Evolutionary conservation across 2,888 invertebrate species (phyloP), one percentile per base, ranked within the genome.

Genomic region (Bombylius discolor): DNA sequence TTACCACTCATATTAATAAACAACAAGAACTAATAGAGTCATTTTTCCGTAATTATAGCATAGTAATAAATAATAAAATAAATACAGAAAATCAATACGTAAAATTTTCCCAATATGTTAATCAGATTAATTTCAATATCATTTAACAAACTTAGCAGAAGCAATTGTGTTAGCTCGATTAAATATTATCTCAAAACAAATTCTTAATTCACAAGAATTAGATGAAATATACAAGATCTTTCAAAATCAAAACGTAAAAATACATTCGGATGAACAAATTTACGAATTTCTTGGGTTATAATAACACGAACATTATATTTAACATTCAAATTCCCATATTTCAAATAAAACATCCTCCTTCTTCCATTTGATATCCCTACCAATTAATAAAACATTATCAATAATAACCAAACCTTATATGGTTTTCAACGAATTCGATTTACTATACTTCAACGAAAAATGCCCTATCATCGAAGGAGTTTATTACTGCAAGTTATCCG

Each of bases 111-210:
- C 51, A 51, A 5, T 51, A 51, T 14, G 8, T 51, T 36, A 51
- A 51, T 31, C 34, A 39, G 31, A 51, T 51, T 12, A 51, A 36
- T 39, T 51, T 51, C 23, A 51, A 51, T 31, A 51, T 42, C 42
- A 51, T 31, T 42, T 51, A 39, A 39, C 51, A 14, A 39, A 51
- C 12, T 39, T 51, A 14, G 51, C 42, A 11, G 51, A 51, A 39
- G 42, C 51, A 9, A 39, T 51, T 39, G 42, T 39, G 8, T 5
- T 51, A 12, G 51, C 39, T 31, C 51, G 42, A 23, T 39, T 51
- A 14, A 51, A 51, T 51, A 51, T 51, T 51, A 51, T 51, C 14
- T 51, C 51, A 5, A 51, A 51, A 39, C 44, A 51, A 13, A 51
- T 39, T 14, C 23, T 51, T 5, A 42, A 31, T 14, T 31, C 39